Percentiles rank a stretch among this genome's conserved stretches.
Evolutionary conservation across 2,797 vertebrate species (phyloP).

Genomic region (Rallus crepitans): DNA sequence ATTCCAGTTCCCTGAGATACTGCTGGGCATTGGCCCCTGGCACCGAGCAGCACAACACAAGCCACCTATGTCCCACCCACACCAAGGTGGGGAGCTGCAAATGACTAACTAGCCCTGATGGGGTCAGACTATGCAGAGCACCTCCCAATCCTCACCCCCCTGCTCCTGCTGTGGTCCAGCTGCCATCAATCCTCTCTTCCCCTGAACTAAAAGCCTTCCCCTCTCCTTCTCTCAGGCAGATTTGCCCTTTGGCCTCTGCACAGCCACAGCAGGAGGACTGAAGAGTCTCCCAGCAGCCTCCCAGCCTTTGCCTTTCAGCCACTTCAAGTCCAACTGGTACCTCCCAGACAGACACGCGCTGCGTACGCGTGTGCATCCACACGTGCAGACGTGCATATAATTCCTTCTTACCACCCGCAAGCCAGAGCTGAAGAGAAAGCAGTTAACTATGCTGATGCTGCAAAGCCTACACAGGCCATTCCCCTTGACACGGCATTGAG

Average conservation of each 20-base stretch:
- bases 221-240: neutral
- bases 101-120: neutral
- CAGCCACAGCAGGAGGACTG: neutral
- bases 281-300: neutral
- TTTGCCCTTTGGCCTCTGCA: neutral
- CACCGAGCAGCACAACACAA: neutral
- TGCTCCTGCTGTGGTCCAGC: neutral
- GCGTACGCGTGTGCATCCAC: neutral
- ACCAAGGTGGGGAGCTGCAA: neutral
- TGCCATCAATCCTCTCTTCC: neutral
- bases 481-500: neutral
- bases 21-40: neutral
- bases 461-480: neutral
- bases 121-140: neutral
- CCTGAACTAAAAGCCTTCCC: neutral
- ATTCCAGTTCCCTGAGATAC: conserved; percentile 4
- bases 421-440: neutral
- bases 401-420: neutral
- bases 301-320: neutral
- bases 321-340: neutral
- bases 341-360: neutral
- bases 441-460: neutral
- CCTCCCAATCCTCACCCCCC: neutral
- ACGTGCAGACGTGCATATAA: accelerated
- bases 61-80: neutral